A percentile compares a stretch with the other conserved stretches of the same genome.
These are phyloP conservation scores for Leguminivora glycinivorella DNA, from an alignment of 1,140 invertebrate genomes.

Conservation along the genomic window DNA sequence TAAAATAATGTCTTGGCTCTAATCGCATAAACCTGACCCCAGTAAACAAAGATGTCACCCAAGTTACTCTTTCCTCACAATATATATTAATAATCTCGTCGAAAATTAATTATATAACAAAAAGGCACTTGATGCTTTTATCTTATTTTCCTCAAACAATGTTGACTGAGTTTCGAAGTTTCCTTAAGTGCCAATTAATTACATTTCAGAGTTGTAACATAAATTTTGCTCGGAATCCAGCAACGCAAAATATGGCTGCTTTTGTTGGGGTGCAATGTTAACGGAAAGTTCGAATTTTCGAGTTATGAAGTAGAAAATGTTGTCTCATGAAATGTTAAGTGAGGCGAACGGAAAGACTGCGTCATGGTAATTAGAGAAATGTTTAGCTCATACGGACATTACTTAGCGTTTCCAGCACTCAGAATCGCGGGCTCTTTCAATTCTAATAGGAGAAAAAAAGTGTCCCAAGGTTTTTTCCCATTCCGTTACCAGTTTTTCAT, in stretches of 20 bases:
- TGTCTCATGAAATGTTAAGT: slow-evolving; percentile 23
- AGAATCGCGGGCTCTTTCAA: no score
- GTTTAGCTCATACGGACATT: no score
- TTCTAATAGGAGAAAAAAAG: no score
- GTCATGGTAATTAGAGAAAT: not conserved
- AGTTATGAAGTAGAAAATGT: slow-evolving; percentile 23
- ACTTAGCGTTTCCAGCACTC: no score
- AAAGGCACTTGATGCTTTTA: slow-evolving; percentile 27
- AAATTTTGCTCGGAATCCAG: slow-evolving; percentile 21
- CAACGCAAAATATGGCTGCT: slow-evolving; percentile 22
- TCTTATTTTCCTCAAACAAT: slow-evolving; percentile 27
- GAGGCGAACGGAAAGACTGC: not conserved
- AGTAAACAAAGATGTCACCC: slow-evolving; percentile 24
- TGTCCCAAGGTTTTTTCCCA: no score
- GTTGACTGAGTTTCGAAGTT: slow-evolving; percentile 25
- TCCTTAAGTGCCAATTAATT: slow-evolving; percentile 26
- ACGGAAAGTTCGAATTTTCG: slow-evolving; percentile 13
- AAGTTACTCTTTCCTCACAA: not conserved
- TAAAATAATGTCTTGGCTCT: not conserved
- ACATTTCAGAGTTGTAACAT: slow-evolving; percentile 22
- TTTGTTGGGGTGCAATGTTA: slow-evolving; percentile 25
- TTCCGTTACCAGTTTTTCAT: no score
- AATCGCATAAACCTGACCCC: not conserved
- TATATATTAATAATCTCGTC: slow-evolving; percentile 28
- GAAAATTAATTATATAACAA: slow-evolving; percentile 27